phyloP scores from a whole-genome alignment of 1,140 invertebrate species.

The Drosophila albomicans region DNA sequence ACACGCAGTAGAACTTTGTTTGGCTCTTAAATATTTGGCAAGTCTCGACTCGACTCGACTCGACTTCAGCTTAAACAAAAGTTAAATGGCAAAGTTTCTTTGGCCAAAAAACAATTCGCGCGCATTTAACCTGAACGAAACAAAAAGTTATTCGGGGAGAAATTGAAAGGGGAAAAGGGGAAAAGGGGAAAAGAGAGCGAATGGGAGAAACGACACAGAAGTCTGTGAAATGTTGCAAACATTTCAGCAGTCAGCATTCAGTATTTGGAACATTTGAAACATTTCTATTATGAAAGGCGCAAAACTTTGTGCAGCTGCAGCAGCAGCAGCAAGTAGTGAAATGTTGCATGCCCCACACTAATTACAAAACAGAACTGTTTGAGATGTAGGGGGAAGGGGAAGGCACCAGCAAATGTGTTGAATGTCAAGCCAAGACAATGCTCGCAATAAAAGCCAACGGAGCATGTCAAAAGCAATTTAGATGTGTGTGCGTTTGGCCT shows the following conservation, averaged over 20 bases:
- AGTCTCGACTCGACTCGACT: conserved; percentile 38
- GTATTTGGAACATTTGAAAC: conserved; percentile 33
- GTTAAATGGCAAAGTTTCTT: conserved; percentile 78
- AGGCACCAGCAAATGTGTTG: conserved; percentile 49
- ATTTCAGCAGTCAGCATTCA: conserved; percentile 50
- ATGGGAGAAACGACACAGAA: conserved; percentile 40
- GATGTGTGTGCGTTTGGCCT: conserved; percentile 46
- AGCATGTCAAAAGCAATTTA: conserved; percentile 81
- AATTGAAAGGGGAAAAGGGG: no score
- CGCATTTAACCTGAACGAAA: conserved; percentile 80
- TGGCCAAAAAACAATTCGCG: conserved; percentile 78
- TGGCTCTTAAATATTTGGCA: conserved; percentile 74
- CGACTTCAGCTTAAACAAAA: conserved; percentile 68
- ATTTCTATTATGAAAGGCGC: conserved; percentile 63
- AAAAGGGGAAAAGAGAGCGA: neutral
- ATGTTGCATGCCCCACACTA: conserved; percentile 49
- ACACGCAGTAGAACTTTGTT: conserved; percentile 34
- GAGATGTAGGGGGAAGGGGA: neutral
- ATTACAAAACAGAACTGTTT: conserved; percentile 33
- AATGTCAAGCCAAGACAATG: conserved; percentile 72
- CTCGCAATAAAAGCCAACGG: conserved; percentile 77
- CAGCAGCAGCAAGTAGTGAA: conserved; percentile 37
- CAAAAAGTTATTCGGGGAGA: conserved; percentile 64
- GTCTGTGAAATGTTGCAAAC: conserved; percentile 53
- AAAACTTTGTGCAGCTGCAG: conserved; percentile 47